These are phyloP conservation scores for Eriocheir sinensis DNA, from an alignment of 1,140 invertebrate genomes.

Conservation along the genomic window DNA sequence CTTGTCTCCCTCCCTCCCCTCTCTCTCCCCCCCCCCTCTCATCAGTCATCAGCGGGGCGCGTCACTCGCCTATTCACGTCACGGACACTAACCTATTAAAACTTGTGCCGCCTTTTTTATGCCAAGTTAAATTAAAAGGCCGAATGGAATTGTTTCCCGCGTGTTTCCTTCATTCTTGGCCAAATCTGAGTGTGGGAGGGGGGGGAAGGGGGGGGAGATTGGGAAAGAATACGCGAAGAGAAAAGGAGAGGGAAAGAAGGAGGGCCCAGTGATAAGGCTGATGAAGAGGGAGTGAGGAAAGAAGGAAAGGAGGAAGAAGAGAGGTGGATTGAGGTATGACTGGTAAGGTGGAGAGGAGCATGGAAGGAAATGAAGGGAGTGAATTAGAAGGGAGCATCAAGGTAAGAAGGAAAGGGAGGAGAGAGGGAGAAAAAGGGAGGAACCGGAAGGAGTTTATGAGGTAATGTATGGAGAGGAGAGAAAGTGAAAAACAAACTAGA, in stretches of 20 bases:
- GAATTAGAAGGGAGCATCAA: too few relatives aligned
- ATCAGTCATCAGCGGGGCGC: background rate
- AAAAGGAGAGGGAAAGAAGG: too few relatives aligned
- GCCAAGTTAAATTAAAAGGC: conserved; percentile 16
- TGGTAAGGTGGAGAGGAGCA: too few relatives aligned
- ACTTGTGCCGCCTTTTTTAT: background rate
- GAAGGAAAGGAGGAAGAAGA: too few relatives aligned
- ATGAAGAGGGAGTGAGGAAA: background rate
- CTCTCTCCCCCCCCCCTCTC: background rate
- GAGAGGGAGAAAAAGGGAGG: background rate
- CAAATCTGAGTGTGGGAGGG: background rate
- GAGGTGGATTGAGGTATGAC: too few relatives aligned
- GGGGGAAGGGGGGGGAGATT: too few relatives aligned
- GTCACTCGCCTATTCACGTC: background rate
- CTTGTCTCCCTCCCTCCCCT: too few relatives aligned
- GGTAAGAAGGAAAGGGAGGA: too few relatives aligned
- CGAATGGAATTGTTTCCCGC: conserved; percentile 1
- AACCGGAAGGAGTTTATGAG: too few relatives aligned
- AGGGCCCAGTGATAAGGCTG: background rate
- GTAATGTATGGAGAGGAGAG: too few relatives aligned
- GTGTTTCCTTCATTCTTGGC: background rate
- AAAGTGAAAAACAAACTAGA: too few relatives aligned
- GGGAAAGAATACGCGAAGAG: background rate
- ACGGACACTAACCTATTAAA: conserved; percentile 5
- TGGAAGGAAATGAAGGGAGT: too few relatives aligned